Percentiles rank a stretch among this genome's conserved stretches.
These are phyloP conservation scores for Microctenopoma stevenorrisi DNA, from an alignment of 2,797 vertebrate genomes.

Conservation along the genomic window DNA sequence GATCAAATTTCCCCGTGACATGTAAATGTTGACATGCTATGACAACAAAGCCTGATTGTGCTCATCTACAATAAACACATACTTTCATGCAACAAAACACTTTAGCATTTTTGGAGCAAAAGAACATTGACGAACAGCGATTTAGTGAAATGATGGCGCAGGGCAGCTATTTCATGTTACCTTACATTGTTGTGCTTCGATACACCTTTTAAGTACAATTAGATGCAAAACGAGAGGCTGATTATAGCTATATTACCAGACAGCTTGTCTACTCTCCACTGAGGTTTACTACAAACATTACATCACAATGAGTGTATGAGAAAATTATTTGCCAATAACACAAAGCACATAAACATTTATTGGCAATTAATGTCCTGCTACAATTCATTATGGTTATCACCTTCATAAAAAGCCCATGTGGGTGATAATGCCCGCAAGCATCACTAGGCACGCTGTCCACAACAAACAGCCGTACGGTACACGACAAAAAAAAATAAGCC, in stretches of 20 bases:
- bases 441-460: not conserved
- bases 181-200: not conserved
- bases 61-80: no score
- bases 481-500: not conserved
- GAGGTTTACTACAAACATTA: not conserved
- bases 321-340: not conserved
- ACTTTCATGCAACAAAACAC: not conserved
- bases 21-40: no score
- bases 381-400: not conserved
- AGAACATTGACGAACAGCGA: not conserved
- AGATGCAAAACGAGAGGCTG: not conserved
- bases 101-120: no score
- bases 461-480: not conserved
- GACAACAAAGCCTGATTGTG: no score
- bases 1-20: no score
- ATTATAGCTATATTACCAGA: not conserved
- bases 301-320: not conserved
- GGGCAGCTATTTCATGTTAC: not conserved
- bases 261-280: not conserved
- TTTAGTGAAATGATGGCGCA: not conserved
- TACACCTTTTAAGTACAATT: not conserved
- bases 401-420: slow-evolving; percentile 1
- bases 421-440: not conserved
- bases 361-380: not conserved
- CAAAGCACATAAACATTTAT: not conserved